Percentiles rank a stretch among this genome's conserved stretches.
These are phyloP conservation scores for Oreocharis arfaki DNA, from an alignment of 2,113 vertebrate genomes.

Conservation along the genomic window DNA sequence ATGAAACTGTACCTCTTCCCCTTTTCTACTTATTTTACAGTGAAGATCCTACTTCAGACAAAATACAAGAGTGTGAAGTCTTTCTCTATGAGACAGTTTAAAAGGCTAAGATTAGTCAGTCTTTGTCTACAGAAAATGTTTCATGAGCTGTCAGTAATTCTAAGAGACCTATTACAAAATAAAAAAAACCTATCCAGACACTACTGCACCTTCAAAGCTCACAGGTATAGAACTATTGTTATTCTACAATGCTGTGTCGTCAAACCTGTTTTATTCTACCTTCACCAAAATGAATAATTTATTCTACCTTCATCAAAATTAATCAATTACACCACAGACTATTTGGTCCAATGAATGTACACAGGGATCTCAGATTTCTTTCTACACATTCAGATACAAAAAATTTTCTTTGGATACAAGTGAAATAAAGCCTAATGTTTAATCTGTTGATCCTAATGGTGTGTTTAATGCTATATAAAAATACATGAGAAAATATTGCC, in stretches of 20 bases:
- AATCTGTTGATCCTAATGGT: neutral
- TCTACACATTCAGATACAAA: neutral
- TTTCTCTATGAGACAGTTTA: neutral
- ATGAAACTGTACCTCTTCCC: slow-evolving; percentile 61
- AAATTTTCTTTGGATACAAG: neutral
- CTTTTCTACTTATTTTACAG: slow-evolving; percentile 44
- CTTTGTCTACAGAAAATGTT: neutral
- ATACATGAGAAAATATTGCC: neutral
- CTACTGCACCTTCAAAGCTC: neutral
- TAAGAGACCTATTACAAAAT: neutral
- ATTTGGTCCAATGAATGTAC: neutral
- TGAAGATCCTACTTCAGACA: slow-evolving; percentile 34
- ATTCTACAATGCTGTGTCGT: neutral
- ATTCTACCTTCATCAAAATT: neutral
- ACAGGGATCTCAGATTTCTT: neutral
- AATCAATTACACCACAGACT: neutral
- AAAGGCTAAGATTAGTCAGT: neutral
- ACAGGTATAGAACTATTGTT: neutral
- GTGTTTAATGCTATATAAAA: neutral
- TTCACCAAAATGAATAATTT: neutral
- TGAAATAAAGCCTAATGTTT: neutral
- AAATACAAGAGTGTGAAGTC: neutral
- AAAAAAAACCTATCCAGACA: neutral
- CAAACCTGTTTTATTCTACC: neutral
- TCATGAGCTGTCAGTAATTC: neutral